Percentiles rank a stretch among this genome's conserved stretches.
These are phyloP conservation scores for Catharus bicknelli DNA, from an alignment of 2,113 vertebrate genomes.

Conservation along the genomic window DNA sequence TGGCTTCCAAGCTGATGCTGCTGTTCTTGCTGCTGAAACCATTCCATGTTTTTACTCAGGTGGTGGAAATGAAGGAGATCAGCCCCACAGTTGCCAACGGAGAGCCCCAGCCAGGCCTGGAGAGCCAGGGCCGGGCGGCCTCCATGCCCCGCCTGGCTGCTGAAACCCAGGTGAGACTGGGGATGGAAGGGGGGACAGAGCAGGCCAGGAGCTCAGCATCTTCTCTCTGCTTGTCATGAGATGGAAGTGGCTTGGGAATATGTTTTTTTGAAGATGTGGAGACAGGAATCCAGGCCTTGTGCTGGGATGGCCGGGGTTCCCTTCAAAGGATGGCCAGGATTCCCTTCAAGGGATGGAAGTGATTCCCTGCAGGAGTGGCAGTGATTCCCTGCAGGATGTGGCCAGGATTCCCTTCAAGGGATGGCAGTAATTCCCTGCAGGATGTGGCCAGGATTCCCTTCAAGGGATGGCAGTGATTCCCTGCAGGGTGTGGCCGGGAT, in stretches of 20 bases:
- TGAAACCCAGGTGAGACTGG: conserved; percentile 84
- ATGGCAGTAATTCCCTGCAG: too few relatives aligned
- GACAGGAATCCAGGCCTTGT: background rate
- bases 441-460: accelerated
- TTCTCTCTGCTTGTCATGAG: background rate
- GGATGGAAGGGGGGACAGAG: background rate
- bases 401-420: too few relatives aligned
- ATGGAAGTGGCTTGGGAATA: background rate
- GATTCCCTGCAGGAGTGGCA: background rate
- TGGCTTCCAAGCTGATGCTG: background rate
- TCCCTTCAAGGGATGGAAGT: background rate
- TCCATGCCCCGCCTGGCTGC: conserved; percentile 92
- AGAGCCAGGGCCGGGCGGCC: conserved; percentile 88
- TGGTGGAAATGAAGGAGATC: conserved; percentile 88
- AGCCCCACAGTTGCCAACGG: conserved; percentile 76
- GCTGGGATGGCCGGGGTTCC: background rate
- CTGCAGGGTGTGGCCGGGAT: too few relatives aligned
- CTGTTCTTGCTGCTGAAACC: background rate
- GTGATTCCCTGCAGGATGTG: too few relatives aligned
- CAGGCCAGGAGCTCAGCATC: background rate
- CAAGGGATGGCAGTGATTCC: too few relatives aligned
- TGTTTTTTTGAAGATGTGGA: background rate
- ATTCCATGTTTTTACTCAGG: conserved; percentile 61
- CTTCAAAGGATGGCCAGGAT: accelerated
- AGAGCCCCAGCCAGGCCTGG: conserved; percentile 80